Percentiles rank a stretch among this genome's conserved stretches.
These are phyloP conservation scores for Myripristis murdjan DNA, from an alignment of 2,797 vertebrate genomes.

Conservation along the genomic window DNA sequence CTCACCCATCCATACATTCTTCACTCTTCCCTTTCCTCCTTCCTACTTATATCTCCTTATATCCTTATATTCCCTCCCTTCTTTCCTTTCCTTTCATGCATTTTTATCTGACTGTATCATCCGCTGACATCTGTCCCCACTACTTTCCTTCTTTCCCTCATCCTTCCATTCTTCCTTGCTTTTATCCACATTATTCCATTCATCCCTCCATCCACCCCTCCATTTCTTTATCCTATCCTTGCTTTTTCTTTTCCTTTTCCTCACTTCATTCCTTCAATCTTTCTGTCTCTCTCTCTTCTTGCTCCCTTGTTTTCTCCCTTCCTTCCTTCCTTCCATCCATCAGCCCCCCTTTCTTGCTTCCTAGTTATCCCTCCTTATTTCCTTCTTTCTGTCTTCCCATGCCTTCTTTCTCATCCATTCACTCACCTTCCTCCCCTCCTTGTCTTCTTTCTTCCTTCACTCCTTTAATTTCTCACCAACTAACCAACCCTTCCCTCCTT, in stretches of 20 bases:
- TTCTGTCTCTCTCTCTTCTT: neutral
- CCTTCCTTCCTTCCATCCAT: neutral
- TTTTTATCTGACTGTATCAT: too few species aligned
- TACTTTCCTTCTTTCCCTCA: slow-evolving; percentile 7
- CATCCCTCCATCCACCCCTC: too few species aligned
- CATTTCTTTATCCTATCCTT: neutral
- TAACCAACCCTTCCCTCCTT: too few species aligned
- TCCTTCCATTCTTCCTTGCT: slow-evolving; percentile 22
- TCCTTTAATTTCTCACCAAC: too few species aligned
- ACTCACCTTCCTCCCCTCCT: slow-evolving; percentile 1
- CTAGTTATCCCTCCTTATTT: neutral
- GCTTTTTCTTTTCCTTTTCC: neutral
- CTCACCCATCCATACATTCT: slow-evolving; percentile 2
- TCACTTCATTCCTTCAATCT: neutral
- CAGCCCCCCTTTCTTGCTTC: slow-evolving; percentile 12
- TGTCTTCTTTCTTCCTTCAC: too few species aligned
- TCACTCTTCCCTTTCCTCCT: slow-evolving; percentile 14
- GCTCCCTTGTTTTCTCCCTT: neutral
- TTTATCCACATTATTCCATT: neutral
- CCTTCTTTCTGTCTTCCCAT: neutral
- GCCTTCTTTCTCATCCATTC: neutral
- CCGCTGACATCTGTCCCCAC: too few species aligned
- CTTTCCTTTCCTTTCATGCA: too few species aligned
- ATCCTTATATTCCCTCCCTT: too few species aligned
- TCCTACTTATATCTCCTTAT: too few species aligned